Evolutionary conservation across 2,113 vertebrate species (phyloP), one percentile per base, ranked within the genome.

Genomic region (Cinclus cinclus): DNA sequence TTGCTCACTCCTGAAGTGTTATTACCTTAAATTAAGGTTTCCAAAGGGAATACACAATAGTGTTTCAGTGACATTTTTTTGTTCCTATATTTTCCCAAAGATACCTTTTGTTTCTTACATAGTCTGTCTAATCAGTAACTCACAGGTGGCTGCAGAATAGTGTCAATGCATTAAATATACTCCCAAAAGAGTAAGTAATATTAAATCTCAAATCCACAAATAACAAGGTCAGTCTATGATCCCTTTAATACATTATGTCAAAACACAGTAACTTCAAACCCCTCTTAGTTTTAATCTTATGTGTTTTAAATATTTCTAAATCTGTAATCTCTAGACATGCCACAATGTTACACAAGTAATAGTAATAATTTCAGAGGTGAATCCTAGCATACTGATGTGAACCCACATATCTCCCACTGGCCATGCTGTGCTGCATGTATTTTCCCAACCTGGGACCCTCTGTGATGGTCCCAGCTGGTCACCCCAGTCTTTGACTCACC

Each of bases 1-100:
- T 92, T 97, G 64, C 81, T 97, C 80, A 70, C 62, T 85, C 79
- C 41, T 77, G 78, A 92, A 92, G 62, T 87, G 74, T n/a, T 95
- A 86, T 95, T 97, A 77, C 73, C 75, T 94, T 84, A 95, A 82
- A 94, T 73, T 28, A 93, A 96, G 49, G 62, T 83, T 73, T 86
- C 92, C 80, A 67, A 64, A 89, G 76, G 75, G 90, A 96, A 76
- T 65, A 73, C 15, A 64, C 25, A 77, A 18, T 55, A 89, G 25
- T 69, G 35, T 67, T 77, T 53, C 76, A 47, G 52, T 87, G 73
- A 65, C 39, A 35, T 92, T 95, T 89, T 94, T 94, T 92, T 93
- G 39, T 82, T 95, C 77, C 31, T 55, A 1, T 84, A 86, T 96
- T 91, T 83, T 92, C 52, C 73, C 41, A 28, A 91, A 63, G 62